Percentiles rank a stretch among this genome's conserved stretches.
Conservation (phyloP, 2,797 vertebrate genomes). For the Alectoris magna region DNA sequence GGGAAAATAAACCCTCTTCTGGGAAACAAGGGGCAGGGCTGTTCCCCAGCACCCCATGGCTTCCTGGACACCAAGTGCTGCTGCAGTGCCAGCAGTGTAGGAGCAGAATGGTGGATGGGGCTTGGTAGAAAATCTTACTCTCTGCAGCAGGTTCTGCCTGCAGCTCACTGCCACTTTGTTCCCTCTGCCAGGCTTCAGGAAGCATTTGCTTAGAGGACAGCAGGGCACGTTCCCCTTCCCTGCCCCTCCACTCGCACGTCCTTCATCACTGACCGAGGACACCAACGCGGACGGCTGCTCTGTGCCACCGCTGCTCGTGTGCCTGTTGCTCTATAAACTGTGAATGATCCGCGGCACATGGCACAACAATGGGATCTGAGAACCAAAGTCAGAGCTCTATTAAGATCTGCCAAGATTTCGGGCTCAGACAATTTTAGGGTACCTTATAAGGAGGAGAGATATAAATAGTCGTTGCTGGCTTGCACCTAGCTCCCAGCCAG, state of each 20-base stretch:
- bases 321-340: conserved; percentile 20
- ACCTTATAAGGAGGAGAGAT: conserved; percentile 74
- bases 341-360: neutral
- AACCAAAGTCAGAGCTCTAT: neutral
- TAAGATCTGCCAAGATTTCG: conserved; percentile 48
- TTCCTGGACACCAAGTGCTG: neutral
- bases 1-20: neutral
- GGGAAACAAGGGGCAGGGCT: neutral
- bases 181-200: conserved; percentile 20
- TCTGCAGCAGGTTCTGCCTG: neutral
- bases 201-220: neutral
- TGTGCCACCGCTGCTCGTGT: fast-evolving
- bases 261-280: neutral
- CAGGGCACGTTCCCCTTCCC: neutral
- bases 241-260: neutral
- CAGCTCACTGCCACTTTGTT: neutral
- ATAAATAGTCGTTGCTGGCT: conserved; percentile 65
- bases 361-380: neutral
- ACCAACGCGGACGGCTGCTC: fast-evolving
- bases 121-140: conserved; percentile 34
- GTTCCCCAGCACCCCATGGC: neutral
- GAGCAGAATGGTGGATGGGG: too few relatives aligned
- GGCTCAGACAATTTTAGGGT: conserved; percentile 45
- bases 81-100: neutral
- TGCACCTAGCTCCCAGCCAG: conserved; percentile 9